phyloP scores from a whole-genome alignment of 1,140 invertebrate genomes.

The Drosophila orena region DNA sequence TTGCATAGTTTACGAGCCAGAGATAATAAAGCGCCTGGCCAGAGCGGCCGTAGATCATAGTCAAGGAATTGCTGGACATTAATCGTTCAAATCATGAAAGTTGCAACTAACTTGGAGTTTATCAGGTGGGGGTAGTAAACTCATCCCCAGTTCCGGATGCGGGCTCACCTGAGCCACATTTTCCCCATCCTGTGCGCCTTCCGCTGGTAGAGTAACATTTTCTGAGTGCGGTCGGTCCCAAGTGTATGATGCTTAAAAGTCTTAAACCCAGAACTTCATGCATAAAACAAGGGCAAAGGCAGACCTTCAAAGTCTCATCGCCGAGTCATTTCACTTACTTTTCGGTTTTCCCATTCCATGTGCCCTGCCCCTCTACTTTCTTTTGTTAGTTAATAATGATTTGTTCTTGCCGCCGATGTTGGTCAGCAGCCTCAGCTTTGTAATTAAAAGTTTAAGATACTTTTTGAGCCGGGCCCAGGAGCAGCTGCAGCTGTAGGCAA shows the following conservation, averaged over 20 bases:
- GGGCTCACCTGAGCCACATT: conserved; percentile 26
- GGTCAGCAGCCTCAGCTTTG: conserved; percentile 49
- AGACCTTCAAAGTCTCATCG: conserved; percentile 23
- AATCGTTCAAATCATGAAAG: conserved; percentile 61
- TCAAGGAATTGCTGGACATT: conserved; percentile 51
- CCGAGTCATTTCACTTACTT: conserved; percentile 45
- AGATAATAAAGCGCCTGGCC: conserved; percentile 53
- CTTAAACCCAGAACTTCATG: conserved; percentile 41
- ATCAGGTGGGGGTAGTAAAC: conserved; percentile 1
- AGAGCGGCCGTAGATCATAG: conserved; percentile 47
- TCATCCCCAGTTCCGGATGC: background rate
- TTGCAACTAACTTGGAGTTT: conserved; percentile 40
- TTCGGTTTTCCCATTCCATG: conserved; percentile 12
- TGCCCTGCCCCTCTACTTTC: conserved; percentile 18
- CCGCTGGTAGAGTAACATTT: background rate
- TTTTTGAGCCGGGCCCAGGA: conserved; percentile 64
- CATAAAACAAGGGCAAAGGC: conserved; percentile 40
- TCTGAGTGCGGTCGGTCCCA: conserved; percentile 40
- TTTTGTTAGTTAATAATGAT: conserved; percentile 78
- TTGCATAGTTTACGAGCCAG: conserved; percentile 51
- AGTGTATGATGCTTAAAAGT: conserved; percentile 54
- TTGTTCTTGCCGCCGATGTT: conserved; percentile 50
- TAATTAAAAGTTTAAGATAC: conserved; percentile 82
- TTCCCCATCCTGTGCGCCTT: conserved; percentile 1
- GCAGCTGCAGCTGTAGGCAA: conserved; percentile 68